Evolutionary conservation across 1,140 invertebrate species (phyloP), one percentile per base, ranked within the genome.

Genomic region (Limonius californicus): DNA sequence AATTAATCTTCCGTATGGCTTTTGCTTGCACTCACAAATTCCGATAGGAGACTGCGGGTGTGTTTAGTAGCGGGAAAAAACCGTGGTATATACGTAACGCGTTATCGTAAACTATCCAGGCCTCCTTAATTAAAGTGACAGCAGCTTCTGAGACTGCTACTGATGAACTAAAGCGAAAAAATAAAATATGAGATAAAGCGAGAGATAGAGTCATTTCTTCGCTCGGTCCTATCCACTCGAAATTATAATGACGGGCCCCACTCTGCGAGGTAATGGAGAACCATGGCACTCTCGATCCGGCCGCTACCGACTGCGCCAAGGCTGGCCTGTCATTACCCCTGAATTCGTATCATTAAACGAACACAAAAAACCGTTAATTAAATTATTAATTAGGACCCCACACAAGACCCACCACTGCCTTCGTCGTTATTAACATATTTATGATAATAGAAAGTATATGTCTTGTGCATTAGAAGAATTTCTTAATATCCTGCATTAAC

Each of bases 91-190:
- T 39, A 39, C 45, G 16, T 21, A 50, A 50, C 20, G 16, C 16
- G 45, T 50, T 50, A 50, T 50, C 45, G 45, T 50, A 50, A 50
- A 50, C 45, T 50, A 50, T 50, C 45, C 45, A 21, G 20, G 20
- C 20, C 45, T 50, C 45, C 45, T 16, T 50, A 50, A 50, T 50
- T 50, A 50, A 50, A 50, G 45, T 50, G 45, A 50, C 45, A 50
- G 45, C 45, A 50, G 45, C 45, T 50, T 50, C 45, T 50, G 16
- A 50, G 20, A 18, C 45, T 50, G 45, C 45, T 50, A 50, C 45
- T 21, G 45, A 50, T 50, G 45, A 50, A 50, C 45, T 16, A 45
- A 50, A 50, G 20, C 20, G 45, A 50, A 50, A 50, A 50, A 19
- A 50, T 18, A 39, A 19, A 18, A 50, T 50, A 50, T 50, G 19